Evolutionary conservation across 2,113 vertebrate genomes (phyloP).

Genomic region (Labeo rohita): DNA sequence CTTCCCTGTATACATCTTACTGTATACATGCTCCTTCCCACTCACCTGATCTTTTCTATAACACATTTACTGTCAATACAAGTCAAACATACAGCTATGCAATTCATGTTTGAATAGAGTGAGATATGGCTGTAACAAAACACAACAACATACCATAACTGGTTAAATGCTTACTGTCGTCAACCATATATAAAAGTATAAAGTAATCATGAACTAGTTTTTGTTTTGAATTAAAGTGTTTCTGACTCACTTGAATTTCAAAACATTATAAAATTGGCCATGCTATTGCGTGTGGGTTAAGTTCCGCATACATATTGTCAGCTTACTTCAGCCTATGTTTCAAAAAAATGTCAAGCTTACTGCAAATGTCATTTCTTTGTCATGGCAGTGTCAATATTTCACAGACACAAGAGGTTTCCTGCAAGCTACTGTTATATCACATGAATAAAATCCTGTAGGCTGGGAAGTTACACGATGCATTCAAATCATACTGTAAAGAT

Average conservation of each 20-base stretch:
- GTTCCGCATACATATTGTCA: neutral
- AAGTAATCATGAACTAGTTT: neutral
- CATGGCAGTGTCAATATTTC: slow-evolving; percentile 1
- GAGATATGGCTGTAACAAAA: neutral
- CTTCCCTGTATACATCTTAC: neutral
- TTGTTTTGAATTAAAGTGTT: neutral
- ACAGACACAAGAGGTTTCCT: neutral
- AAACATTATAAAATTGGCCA: neutral
- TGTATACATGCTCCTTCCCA: neutral
- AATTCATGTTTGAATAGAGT: neutral
- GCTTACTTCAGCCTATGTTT: neutral
- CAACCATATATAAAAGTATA: neutral
- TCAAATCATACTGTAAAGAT: neutral
- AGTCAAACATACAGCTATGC: neutral
- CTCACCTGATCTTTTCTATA: slow-evolving; percentile 3
- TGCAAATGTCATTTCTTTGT: neutral
- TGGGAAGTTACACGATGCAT: neutral
- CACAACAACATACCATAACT: neutral
- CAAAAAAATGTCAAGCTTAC: neutral
- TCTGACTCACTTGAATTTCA: neutral
- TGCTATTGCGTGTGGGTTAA: neutral
- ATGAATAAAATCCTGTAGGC: slow-evolving; percentile 3
- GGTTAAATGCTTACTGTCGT: neutral
- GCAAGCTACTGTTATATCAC: neutral
- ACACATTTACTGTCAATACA: neutral